Base-by-base conservation (phyloP, 2,888 invertebrate genomes). In the Caenorhabditis japonica region DNA sequence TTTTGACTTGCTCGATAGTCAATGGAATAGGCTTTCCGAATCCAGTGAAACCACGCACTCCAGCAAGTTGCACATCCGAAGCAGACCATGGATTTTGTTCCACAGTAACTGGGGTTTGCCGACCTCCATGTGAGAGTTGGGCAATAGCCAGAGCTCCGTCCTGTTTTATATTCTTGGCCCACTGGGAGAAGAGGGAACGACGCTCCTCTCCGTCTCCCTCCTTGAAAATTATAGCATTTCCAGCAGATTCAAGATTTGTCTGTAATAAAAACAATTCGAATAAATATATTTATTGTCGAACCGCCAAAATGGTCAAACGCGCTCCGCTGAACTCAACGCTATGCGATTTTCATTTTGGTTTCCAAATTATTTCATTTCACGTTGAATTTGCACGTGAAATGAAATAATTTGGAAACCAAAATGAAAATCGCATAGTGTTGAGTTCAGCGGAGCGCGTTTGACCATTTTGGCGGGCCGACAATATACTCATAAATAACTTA, bases 21-120 rank as follows among this genome's bases (percentile, higher is more conserved):
- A 84, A 52, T 0, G 78, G 68, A 10, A 73, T 60, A 4, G 84
- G 83, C 25, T 72, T 70, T 23, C 83, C 83, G 25, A 76, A 83
- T 10, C 61, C 58, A 1, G 60, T 58, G n/a, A 44, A 56, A 1
- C 73, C 39, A 27, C 58, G 51, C 0, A 38, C 15, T 8, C 47
- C 56, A 0, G 52, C 36, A 19, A 83, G 39, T 49, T 75, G 81
- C 52, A 82, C 69, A 21, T 78, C 77, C 0, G 83, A 83, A 2
- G 81, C 80, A 0, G 83, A 78, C 21, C 55, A 81, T n/a, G 83
- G 83, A 23, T 30, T 21, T 1, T 64, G 62, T 27, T 83, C 69
- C 5, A 83, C 68, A 13, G 46, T 41, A 3, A 59, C 46, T 10
- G 77, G 79, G 10, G 83, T 83, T 60, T 83, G 83, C 1, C 83